These are phyloP conservation scores for Nixonia krombeini DNA, from an alignment of 1,140 invertebrate genomes.

Conservation along the genomic window DNA sequence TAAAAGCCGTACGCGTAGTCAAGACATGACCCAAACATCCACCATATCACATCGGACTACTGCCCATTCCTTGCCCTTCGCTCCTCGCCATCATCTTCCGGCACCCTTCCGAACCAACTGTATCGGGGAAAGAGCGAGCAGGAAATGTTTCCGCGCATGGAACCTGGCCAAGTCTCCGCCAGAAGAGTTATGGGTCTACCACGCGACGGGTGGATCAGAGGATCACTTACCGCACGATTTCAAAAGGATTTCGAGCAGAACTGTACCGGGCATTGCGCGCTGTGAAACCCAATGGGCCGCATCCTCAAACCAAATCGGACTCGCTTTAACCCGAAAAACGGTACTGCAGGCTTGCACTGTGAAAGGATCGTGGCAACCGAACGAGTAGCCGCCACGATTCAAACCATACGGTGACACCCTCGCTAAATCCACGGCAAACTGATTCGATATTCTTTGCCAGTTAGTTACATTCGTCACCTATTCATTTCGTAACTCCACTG, in stretches of 20 bases:
- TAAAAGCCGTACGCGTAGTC: slow-evolving; percentile 26
- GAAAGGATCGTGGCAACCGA: slow-evolving; percentile 9
- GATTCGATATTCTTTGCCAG: slow-evolving; percentile 8
- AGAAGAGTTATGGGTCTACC: slow-evolving; percentile 36
- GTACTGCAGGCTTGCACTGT: slow-evolving; percentile 31
- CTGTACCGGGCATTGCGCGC: slow-evolving; percentile 11
- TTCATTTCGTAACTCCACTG: background rate
- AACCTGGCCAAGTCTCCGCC: slow-evolving; percentile 33
- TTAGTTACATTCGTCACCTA: slow-evolving; percentile 3
- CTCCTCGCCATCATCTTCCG: background rate
- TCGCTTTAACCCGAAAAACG: slow-evolving; percentile 21
- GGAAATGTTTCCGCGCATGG: slow-evolving; percentile 40
- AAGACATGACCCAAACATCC: slow-evolving; percentile 22
- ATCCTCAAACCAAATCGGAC: slow-evolving; percentile 31
- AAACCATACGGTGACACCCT: slow-evolving; percentile 15
- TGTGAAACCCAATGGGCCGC: slow-evolving; percentile 23
- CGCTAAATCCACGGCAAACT: slow-evolving; percentile 22
- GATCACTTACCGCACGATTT: slow-evolving; percentile 42
- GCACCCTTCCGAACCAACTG: background rate
- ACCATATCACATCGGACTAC: slow-evolving; percentile 17
- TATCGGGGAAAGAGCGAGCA: slow-evolving; percentile 9
- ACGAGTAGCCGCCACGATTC: slow-evolving; percentile 29
- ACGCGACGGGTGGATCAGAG: slow-evolving; percentile 28
- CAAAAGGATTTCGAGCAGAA: slow-evolving; percentile 28
- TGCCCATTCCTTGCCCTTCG: slow-evolving; percentile 1